phyloP scores from a whole-genome alignment of 2,113 vertebrate species.

The Elanoides forficatus region DNA sequence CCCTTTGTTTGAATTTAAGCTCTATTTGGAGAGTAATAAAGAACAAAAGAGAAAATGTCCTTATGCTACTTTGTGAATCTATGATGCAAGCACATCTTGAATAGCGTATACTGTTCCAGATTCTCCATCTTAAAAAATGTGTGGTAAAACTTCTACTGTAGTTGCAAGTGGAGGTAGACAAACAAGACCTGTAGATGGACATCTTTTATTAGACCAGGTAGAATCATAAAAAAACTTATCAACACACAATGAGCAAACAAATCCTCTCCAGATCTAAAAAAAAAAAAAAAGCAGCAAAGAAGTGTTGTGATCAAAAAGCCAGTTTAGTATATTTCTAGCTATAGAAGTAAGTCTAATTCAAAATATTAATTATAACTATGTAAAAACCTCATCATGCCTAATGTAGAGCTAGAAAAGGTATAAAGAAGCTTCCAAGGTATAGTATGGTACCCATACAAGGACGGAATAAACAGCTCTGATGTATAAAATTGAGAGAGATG shows the following conservation, averaged over 20 bases:
- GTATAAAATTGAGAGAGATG: background rate
- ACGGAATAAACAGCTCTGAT: background rate
- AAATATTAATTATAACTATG: background rate
- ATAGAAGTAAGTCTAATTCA: background rate
- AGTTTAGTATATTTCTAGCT: background rate
- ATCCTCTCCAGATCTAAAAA: background rate
- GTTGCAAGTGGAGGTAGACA: background rate
- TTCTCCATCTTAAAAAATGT: background rate
- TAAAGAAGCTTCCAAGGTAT: background rate
- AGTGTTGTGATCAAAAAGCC: background rate
- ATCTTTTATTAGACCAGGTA: background rate
- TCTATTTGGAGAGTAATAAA: background rate
- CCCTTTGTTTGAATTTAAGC: background rate
- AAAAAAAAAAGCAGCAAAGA: background rate
- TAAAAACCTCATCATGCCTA: background rate
- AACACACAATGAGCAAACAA: background rate
- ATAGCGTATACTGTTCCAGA: background rate
- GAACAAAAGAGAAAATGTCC: background rate
- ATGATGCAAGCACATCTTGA: background rate
- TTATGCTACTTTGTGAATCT: background rate
- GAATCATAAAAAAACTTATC: background rate
- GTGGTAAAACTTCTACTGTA: background rate
- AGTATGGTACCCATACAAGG: background rate
- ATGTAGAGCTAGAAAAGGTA: background rate
- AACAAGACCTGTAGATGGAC: background rate